Conservation (phyloP, 1,140 invertebrate species). For the Drosophila kurseongensis region DNA sequence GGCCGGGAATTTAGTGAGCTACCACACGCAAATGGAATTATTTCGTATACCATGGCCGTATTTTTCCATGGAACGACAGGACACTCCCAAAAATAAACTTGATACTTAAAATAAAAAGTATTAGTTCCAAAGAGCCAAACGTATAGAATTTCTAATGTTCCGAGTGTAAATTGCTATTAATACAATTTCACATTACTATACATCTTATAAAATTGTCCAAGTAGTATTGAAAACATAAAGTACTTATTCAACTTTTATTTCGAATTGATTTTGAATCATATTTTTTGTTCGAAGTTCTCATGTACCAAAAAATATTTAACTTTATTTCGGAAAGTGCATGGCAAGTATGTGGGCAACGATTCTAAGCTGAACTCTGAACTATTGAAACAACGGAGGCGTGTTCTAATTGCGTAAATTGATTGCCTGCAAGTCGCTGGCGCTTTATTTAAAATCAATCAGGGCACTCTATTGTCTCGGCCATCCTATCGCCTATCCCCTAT, state of each 20-base stretch:
- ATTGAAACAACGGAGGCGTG: slow-evolving; percentile 24
- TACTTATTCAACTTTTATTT: too few species aligned
- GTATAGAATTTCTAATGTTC: neutral
- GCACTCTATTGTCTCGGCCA: slow-evolving; percentile 35
- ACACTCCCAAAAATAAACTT: slow-evolving; percentile 3
- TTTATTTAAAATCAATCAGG: slow-evolving; percentile 74
- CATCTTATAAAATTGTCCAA: too few species aligned
- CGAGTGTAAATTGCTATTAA: too few species aligned
- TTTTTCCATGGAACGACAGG: neutral
- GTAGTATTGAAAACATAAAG: too few species aligned
- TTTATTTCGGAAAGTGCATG: slow-evolving; percentile 6
- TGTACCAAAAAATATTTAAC: neutral
- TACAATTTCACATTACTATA: too few species aligned
- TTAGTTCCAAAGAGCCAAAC: too few species aligned
- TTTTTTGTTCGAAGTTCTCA: too few species aligned
- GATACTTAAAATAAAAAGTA: too few species aligned
- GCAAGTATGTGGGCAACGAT: slow-evolving; percentile 8
- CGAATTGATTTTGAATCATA: too few species aligned
- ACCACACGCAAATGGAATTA: slow-evolving; percentile 9
- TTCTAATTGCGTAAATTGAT: slow-evolving; percentile 73
- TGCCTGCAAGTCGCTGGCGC: slow-evolving; percentile 32
- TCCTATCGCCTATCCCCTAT: slow-evolving; percentile 21
- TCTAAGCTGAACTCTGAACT: slow-evolving; percentile 47
- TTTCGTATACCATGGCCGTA: neutral
- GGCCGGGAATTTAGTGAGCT: slow-evolving; percentile 1